phyloP scores from a whole-genome alignment of 2,888 invertebrate genomes.

The Lithodes maja region DNA sequence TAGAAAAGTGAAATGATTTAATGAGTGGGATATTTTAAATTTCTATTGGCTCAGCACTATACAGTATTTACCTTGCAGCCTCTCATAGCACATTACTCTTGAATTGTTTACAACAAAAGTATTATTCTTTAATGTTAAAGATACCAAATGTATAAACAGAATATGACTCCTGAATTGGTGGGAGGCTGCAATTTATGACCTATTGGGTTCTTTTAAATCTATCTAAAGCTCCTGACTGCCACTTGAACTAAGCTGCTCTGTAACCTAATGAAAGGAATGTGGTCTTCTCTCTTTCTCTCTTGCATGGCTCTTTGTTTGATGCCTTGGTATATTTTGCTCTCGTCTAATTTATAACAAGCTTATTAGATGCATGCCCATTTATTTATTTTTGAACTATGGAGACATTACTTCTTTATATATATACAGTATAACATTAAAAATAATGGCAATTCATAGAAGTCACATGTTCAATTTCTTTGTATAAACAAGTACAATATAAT shows the following conservation, averaged over 20 bases:
- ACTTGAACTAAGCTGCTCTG: constrained; percentile 39
- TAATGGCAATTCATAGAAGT: too few species aligned
- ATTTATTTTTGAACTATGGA: too few species aligned
- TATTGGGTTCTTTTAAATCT: not conserved
- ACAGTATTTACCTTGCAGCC: not conserved
- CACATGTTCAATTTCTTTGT: too few species aligned
- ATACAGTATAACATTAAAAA: too few species aligned
- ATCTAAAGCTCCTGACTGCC: constrained; percentile 56
- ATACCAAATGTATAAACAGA: too few species aligned
- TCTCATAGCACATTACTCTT: constrained; percentile 10
- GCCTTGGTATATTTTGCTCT: constrained; percentile 7
- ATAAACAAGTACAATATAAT: too few species aligned
- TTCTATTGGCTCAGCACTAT: not conserved
- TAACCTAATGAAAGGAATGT: constrained; percentile 49
- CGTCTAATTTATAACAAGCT: too few species aligned
- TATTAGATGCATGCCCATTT: too few species aligned
- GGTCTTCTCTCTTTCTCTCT: constrained; percentile 39
- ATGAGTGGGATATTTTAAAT: not conserved
- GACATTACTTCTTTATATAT: too few species aligned
- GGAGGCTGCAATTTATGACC: not conserved
- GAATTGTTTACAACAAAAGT: not conserved
- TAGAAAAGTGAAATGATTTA: too few species aligned
- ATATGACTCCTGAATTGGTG: not conserved
- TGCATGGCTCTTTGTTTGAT: constrained; percentile 39
- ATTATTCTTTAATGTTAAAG: too few species aligned